Evolutionary conservation across 2,113 vertebrate genomes (phyloP).

Genomic region (Phylloscopus trochiloides): DNA sequence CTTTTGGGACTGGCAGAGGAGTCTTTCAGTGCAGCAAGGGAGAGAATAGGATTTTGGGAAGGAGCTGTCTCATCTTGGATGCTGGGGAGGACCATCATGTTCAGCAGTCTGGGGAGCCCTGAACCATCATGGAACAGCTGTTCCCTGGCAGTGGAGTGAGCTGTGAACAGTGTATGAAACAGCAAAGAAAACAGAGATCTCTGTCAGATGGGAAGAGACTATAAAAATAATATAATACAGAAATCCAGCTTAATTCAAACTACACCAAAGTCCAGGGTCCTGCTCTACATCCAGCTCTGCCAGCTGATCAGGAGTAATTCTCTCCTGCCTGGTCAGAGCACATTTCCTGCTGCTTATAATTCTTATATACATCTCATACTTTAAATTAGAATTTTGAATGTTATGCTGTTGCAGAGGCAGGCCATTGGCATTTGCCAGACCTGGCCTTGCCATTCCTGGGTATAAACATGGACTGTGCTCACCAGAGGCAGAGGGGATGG

Average conservation of each 20-base stretch:
- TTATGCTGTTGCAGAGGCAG: background rate
- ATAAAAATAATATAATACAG: slow-evolving; percentile 37
- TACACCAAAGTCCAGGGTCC: background rate
- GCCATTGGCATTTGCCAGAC: background rate
- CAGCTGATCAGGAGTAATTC: background rate
- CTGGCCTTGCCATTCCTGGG: background rate
- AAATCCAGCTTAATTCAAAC: background rate
- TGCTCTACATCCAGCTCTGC: slow-evolving; percentile 13
- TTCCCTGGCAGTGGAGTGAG: background rate
- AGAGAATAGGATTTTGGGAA: background rate
- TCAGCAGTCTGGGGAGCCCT: background rate
- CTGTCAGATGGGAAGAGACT: background rate
- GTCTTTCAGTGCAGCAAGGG: background rate
- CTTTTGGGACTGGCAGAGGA: background rate
- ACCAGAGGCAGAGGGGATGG: background rate
- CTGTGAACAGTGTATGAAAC: background rate
- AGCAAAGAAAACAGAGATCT: background rate
- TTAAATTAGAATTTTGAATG: background rate
- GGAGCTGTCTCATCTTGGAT: background rate
- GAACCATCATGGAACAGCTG: accelerated
- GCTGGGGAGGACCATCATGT: background rate
- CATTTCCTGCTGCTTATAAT: slow-evolving; percentile 1
- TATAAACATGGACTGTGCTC: background rate
- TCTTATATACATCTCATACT: background rate
- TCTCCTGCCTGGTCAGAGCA: background rate